A percentile compares a stretch with the other conserved stretches of the same genome.
Evolutionary conservation across 35 echinoderm and acorn worm species (phyloP).

Genomic region (Ptychodera flava): DNA sequence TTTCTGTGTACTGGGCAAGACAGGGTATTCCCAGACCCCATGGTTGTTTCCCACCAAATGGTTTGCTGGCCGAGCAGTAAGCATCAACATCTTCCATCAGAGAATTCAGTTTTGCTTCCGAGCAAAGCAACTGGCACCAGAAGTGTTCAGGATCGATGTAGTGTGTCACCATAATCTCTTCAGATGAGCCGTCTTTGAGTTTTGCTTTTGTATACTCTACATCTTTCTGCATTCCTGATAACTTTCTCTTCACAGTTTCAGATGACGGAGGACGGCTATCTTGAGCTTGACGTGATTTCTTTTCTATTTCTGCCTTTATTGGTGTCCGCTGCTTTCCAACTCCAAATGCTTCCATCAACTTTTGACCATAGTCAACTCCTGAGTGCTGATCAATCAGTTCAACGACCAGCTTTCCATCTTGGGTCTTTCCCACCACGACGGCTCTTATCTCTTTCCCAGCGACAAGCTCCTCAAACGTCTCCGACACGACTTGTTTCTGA

Average conservation of each 20-base stretch:
- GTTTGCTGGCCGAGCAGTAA: not conserved
- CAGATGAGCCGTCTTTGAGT: not conserved
- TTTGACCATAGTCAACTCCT: not conserved
- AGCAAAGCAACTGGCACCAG: not conserved
- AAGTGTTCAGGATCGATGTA: not conserved
- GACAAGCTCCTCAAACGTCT: not conserved
- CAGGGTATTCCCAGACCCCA: not conserved
- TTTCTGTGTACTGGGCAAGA: not conserved
- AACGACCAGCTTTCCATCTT: not conserved
- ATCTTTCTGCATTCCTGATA: not conserved
- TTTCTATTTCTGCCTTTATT: not conserved
- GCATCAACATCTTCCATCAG: not conserved
- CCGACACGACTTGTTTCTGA: not conserved
- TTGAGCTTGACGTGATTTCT: not conserved
- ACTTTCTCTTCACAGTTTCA: not conserved
- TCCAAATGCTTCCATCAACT: not conserved
- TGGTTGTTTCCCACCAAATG: not conserved
- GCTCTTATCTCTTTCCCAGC: not conserved
- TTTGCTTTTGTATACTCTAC: not conserved
- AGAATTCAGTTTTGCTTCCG: not conserved
- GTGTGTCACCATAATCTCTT: not conserved
- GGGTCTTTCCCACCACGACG: not conserved
- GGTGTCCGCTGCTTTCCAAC: not conserved
- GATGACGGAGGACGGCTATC: not conserved
- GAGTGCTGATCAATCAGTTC: not conserved